Base-by-base conservation (phyloP, 2,888 invertebrate species). In the Eucera pruinosa region DNA sequence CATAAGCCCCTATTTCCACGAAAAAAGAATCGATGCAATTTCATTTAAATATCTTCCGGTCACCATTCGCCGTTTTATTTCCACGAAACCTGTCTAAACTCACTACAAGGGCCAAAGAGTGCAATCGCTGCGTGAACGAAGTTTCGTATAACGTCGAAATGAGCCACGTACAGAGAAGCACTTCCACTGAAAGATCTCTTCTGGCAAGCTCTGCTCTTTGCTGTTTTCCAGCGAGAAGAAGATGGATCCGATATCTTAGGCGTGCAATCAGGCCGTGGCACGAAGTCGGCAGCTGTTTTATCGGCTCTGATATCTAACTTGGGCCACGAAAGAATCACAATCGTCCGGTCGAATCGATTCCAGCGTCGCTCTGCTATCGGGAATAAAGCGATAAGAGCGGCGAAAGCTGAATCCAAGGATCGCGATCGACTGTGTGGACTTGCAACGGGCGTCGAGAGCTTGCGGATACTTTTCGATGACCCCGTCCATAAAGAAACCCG, bases 271-370 rank as follows among this genome's bases (percentile, higher is more conserved):
- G 74, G 75, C 41, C 80, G 54, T 57, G 75, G 73, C 83, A 81
- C 81, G 78, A 76, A 83, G 76, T 73, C 83, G 72, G 66, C 83
- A 76, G 70, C 75, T 64, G 83, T 75, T 78, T 73, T 81, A 83
- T 83, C 83, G 81, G 58, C 55, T 11, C 61, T 58, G 74, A 81
- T 83, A 83, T 83, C 81, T 55, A 66, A 60, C 72, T 52, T 33
- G 39, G 55, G 55, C 68, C 68, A 60, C 73, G 70, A 74, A 79
- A 83, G 81, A 83, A 83, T 79, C 84, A 71, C 70, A 75, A 83
- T 83, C 75, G 78, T 72, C 64, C 65, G 64, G 74, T 62, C 58
- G 71, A 68, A 83, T 83, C 83, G 81, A 73, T 78, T 36, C 50
- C n/a, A 70, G 68, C 60, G 60, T 47, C 47, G 43, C 61, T 2